These are phyloP conservation scores for Poecilia gillii DNA, from an alignment of 2,797 vertebrate genomes.

Conservation along the genomic window DNA sequence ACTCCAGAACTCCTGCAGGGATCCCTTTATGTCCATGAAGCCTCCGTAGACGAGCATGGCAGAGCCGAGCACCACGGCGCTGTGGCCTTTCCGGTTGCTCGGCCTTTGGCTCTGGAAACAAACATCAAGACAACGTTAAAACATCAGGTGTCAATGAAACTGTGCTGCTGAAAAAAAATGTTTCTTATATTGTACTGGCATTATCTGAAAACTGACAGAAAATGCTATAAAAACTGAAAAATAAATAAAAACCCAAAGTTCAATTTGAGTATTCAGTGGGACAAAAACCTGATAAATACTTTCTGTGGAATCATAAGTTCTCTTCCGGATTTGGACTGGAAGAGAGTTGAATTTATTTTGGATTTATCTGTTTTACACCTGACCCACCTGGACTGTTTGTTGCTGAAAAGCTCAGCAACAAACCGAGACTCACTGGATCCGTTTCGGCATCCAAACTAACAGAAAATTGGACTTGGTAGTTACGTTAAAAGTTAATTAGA, in stretches of 20 bases:
- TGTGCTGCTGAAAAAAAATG: background rate
- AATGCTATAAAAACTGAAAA: background rate
- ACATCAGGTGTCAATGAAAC: background rate
- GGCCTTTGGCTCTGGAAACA: slow-evolving; percentile 70
- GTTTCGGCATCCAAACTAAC: background rate
- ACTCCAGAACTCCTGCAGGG: slow-evolving; percentile 88
- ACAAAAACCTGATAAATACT: background rate
- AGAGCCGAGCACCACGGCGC: slow-evolving; percentile 80
- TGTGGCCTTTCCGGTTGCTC: slow-evolving; percentile 89
- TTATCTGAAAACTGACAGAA: background rate
- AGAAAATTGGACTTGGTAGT: no score
- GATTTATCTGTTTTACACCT: background rate
- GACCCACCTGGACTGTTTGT: background rate
- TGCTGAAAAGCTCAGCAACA: background rate
- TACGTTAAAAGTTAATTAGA: background rate
- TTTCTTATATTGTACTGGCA: background rate
- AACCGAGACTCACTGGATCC: background rate
- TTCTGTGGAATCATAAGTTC: background rate
- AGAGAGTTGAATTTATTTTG: background rate
- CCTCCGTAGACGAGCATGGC: slow-evolving; percentile 89
- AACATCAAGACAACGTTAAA: background rate
- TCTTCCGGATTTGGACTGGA: background rate
- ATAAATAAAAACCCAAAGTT: background rate
- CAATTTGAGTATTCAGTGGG: background rate
- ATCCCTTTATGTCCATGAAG: slow-evolving; percentile 86